These are phyloP conservation scores for Steatornis caripensis DNA, from an alignment of 2,113 vertebrate species.

Conservation along the genomic window DNA sequence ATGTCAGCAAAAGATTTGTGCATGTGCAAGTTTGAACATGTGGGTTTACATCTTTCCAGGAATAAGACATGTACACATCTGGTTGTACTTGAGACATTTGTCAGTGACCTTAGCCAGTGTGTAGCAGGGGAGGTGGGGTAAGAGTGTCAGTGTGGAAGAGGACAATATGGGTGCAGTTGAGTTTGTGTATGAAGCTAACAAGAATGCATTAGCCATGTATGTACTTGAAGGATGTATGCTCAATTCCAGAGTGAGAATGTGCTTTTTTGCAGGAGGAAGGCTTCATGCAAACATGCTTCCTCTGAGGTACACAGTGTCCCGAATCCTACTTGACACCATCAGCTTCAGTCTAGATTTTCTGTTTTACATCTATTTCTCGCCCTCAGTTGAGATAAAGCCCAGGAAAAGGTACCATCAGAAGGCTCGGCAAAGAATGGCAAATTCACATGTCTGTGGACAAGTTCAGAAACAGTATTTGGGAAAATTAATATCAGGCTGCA, in stretches of 20 bases:
- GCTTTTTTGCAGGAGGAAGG: not conserved
- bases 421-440: not conserved
- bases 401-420: not conserved
- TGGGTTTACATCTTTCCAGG: not conserved
- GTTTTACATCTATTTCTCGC: not conserved
- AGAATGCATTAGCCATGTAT: not conserved
- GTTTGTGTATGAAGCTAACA: not conserved
- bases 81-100: not conserved
- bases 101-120: not conserved
- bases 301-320: not conserved
- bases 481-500: not conserved
- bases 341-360: not conserved
- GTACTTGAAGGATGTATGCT: not conserved
- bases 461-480: not conserved
- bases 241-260: not conserved
- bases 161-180: not conserved
- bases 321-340: not conserved
- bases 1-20: not conserved
- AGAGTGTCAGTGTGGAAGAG: not conserved
- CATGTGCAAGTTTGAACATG: fast-evolving
- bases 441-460: not conserved
- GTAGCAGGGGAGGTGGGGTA: not conserved
- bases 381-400: not conserved
- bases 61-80: not conserved
- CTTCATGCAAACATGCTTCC: not conserved